These are phyloP conservation scores for Macroglossus sobrinus DNA, from an alignment of 2,113 vertebrate genomes.

Conservation along the genomic window DNA sequence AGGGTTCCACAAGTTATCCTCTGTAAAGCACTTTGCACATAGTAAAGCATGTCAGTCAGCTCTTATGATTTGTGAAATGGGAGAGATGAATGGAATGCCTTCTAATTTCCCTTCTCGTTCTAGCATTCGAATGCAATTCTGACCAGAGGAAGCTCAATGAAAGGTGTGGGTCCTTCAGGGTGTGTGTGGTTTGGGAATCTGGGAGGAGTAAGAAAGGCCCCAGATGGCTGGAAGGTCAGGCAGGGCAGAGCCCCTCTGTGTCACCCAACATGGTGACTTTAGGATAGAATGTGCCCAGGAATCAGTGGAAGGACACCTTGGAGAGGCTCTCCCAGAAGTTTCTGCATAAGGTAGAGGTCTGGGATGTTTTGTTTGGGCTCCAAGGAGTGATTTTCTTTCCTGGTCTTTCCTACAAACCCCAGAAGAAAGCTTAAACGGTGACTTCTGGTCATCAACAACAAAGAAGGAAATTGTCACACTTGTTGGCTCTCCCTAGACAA, in stretches of 20 bases:
- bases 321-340: not conserved
- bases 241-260: not conserved
- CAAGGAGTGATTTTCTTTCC: not conserved
- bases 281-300: no score
- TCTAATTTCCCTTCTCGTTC: not conserved
- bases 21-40: no score
- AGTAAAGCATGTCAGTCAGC: accelerated
- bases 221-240: not conserved
- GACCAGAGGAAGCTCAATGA: not conserved
- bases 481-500: not conserved
- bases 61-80: not conserved
- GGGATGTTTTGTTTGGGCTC: not conserved
- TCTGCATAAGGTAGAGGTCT: no score
- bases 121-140: not conserved
- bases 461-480: accelerated
- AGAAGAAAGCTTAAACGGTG: not conserved
- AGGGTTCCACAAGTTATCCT: no score
- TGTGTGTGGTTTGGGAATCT: not conserved
- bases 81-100: no score
- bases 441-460: no score
- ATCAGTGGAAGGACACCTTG: not conserved
- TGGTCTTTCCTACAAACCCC: not conserved
- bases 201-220: not conserved
- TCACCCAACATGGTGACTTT: not conserved
- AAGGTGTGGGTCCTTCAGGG: not conserved